These are phyloP conservation scores for Lithophane leautieri DNA, from an alignment of 2,888 invertebrate genomes.

Conservation along the genomic window DNA sequence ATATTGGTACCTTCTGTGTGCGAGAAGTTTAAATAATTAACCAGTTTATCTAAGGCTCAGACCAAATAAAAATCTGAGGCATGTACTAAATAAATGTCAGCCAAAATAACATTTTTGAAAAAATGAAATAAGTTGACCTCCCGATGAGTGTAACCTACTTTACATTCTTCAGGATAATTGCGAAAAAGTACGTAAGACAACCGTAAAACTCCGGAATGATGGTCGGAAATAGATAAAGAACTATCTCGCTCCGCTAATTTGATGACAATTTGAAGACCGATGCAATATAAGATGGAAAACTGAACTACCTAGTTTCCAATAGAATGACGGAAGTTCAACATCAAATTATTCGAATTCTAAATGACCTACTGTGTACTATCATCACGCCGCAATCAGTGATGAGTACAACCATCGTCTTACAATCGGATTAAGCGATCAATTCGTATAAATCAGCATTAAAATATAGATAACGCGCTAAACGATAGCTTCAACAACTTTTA, in stretches of 20 bases:
- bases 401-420: slow-evolving; percentile 58
- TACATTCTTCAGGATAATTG: neutral
- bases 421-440: slow-evolving; percentile 68
- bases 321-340: slow-evolving; percentile 45
- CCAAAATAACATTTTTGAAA: neutral
- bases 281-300: slow-evolving; percentile 8
- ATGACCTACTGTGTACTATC: slow-evolving; percentile 61
- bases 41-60: neutral
- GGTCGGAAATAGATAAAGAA: neutral
- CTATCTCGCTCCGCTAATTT: slow-evolving; percentile 27
- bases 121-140: neutral
- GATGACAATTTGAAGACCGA: slow-evolving; percentile 22
- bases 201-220: neutral
- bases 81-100: neutral
- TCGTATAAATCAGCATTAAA: slow-evolving; percentile 68
- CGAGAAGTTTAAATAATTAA: neutral
- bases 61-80: too few species aligned
- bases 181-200: neutral
- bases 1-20: neutral
- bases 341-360: slow-evolving; percentile 37
- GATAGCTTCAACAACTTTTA: slow-evolving; percentile 49
- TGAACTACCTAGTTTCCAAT: slow-evolving; percentile 15
- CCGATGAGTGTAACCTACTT: slow-evolving; percentile 38
- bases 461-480: slow-evolving; percentile 68
- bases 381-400: slow-evolving; percentile 67